These are phyloP conservation scores for Baryphthengus martii DNA, from an alignment of 2,113 vertebrate species.

Conservation along the genomic window DNA sequence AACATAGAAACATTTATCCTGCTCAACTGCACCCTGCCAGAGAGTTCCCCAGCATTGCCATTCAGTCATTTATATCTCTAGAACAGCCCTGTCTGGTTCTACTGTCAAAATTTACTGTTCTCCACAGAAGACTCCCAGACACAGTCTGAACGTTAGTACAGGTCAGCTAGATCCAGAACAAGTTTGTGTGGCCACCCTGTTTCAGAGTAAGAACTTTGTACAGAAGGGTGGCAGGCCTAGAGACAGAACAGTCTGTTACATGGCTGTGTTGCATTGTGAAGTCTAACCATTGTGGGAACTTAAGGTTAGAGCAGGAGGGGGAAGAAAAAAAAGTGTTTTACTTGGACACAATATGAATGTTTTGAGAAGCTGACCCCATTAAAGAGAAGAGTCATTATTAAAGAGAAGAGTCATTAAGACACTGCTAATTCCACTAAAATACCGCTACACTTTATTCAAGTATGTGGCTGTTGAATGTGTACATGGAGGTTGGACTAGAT, in stretches of 20 bases:
- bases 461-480: fast-evolving
- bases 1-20: background rate
- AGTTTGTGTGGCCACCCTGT: background rate
- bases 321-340: background rate
- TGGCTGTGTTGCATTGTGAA: background rate
- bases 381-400: background rate
- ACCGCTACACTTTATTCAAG: background rate
- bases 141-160: background rate
- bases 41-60: background rate
- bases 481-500: background rate
- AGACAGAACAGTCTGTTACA: background rate
- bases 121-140: background rate
- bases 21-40: background rate
- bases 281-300: background rate
- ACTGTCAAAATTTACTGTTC: background rate
- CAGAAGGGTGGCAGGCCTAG: background rate
- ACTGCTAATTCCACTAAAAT: background rate
- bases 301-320: background rate
- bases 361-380: background rate
- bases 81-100: background rate
- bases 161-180: background rate
- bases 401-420: background rate
- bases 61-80: background rate
- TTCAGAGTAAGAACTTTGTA: background rate
- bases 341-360: background rate